Conservation (phyloP, 2,113 vertebrate species). For the Sylvicapra grimmia region DNA sequence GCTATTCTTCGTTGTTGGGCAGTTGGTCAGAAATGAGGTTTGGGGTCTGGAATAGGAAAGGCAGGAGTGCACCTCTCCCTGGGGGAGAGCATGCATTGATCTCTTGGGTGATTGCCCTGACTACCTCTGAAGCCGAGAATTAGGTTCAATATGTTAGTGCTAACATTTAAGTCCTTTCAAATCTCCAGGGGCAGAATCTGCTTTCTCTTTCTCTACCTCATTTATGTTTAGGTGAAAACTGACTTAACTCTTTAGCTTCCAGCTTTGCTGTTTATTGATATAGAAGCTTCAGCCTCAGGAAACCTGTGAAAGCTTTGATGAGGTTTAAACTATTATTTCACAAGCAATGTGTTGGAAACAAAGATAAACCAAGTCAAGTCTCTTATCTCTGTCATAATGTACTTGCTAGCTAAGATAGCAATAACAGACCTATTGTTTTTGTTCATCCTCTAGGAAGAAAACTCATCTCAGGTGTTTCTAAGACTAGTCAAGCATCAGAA, state of each 20-base stretch:
- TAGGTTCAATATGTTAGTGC: constrained; percentile 67
- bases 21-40: constrained; percentile 58
- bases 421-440: neutral
- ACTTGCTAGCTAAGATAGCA: neutral
- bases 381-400: neutral
- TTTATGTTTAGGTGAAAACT: constrained; percentile 41
- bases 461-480: neutral
- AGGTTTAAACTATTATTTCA: neutral
- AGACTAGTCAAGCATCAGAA: neutral
- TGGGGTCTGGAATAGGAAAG: neutral
- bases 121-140: constrained; percentile 60
- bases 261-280: neutral
- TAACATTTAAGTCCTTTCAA: constrained; percentile 63
- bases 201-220: constrained; percentile 41
- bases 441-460: neutral
- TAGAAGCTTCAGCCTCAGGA: neutral
- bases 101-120: constrained; percentile 55
- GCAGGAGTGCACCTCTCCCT: neutral
- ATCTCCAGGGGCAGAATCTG: constrained; percentile 37
- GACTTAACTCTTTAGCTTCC: constrained; percentile 40
- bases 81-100: constrained; percentile 50
- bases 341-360: neutral
- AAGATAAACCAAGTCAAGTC: neutral
- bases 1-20: constrained; percentile 37
- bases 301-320: neutral